phyloP scores from a whole-genome alignment of 2,888 invertebrate genomes.

The Masnerella sp. region DNA sequence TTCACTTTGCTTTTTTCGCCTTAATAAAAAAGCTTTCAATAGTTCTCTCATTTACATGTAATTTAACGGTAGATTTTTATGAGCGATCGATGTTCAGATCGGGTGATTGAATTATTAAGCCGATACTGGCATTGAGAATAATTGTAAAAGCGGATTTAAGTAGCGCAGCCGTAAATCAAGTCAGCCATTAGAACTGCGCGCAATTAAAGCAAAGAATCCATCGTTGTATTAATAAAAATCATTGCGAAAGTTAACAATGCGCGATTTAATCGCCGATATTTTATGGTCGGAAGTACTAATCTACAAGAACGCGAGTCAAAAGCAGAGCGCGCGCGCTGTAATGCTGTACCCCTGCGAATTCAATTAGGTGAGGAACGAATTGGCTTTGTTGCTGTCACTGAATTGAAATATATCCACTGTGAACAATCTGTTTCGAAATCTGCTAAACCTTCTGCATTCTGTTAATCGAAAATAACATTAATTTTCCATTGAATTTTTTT shows the following conservation, averaged over 20 bases:
- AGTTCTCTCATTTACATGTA: too few relatives aligned
- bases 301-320: conserved; percentile 17
- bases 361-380: conserved; percentile 39
- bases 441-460: conserved; percentile 14
- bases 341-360: conserved; percentile 26
- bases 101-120: not conserved
- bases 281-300: conserved; percentile 15
- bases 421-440: conserved; percentile 32
- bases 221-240: not conserved
- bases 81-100: too few relatives aligned
- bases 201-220: conserved; percentile 2
- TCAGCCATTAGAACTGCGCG: not conserved
- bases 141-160: not conserved
- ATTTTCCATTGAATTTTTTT: conserved; percentile 1
- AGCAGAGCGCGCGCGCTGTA: conserved; percentile 17
- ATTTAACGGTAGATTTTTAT: too few relatives aligned
- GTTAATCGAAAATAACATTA: conserved; percentile 9
- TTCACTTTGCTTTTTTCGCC: too few relatives aligned
- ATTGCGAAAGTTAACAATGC: conserved; percentile 1
- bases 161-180: not conserved
- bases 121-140: not conserved
- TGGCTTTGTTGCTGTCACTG: conserved; percentile 36
- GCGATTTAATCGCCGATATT: conserved; percentile 3
- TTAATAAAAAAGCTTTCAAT: too few relatives aligned
- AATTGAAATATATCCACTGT: conserved; percentile 31